Percentiles rank a stretch among this genome's conserved stretches.
Conservation (phyloP, 2,797 vertebrate species). For the Danio aesculapii region DNA sequence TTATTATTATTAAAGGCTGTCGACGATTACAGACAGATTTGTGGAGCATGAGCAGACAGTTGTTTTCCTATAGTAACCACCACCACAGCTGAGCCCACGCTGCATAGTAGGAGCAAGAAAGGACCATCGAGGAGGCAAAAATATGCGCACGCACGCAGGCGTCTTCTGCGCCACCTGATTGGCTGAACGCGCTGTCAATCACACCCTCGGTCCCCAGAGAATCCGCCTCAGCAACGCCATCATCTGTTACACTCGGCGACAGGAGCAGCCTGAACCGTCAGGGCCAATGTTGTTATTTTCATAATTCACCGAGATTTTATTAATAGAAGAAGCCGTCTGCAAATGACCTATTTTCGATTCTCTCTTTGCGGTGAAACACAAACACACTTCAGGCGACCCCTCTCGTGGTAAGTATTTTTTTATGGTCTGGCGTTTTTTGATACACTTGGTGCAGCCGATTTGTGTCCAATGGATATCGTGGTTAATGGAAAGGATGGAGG, state of each 20-base stretch:
- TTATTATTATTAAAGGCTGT: neutral
- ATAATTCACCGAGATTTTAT: slow-evolving; percentile 41
- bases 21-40: slow-evolving; percentile 8
- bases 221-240: slow-evolving; percentile 76
- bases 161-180: slow-evolving; percentile 65
- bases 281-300: slow-evolving; percentile 72
- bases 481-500: slow-evolving; percentile 56
- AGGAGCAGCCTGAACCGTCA: slow-evolving; percentile 72
- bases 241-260: slow-evolving; percentile 79
- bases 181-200: slow-evolving; percentile 71
- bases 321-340: slow-evolving; percentile 9
- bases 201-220: slow-evolving; percentile 58
- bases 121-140: slow-evolving; percentile 37
- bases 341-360: slow-evolving; percentile 38
- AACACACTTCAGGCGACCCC: slow-evolving; percentile 70
- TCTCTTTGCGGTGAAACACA: slow-evolving; percentile 41
- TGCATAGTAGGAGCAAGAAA: slow-evolving; percentile 39
- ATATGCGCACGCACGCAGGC: slow-evolving; percentile 28
- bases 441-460: slow-evolving; percentile 72
- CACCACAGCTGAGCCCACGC: slow-evolving; percentile 21
- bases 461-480: slow-evolving; percentile 67
- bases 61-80: slow-evolving; percentile 31
- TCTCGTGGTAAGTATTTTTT: slow-evolving; percentile 73
- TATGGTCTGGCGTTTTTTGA: slow-evolving; percentile 61
- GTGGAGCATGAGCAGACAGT: slow-evolving; percentile 18